Percentiles rank a stretch among this genome's conserved stretches.
Evolutionary conservation across 2,113 vertebrate genomes (phyloP).

Genomic region (Motacilla alba): DNA sequence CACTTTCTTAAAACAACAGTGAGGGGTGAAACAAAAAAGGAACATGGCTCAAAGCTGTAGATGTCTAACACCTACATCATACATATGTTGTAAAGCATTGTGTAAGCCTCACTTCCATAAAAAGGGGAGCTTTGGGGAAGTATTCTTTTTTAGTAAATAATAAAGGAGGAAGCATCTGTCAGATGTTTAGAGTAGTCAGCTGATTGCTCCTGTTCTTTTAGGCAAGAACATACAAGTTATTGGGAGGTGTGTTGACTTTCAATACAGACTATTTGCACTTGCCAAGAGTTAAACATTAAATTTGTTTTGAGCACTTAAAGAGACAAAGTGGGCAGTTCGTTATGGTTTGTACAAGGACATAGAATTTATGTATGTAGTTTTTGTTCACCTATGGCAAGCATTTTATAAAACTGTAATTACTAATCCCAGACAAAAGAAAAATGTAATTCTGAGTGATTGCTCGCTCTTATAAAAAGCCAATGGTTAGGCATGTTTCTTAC

Average conservation of each 20-base stretch:
- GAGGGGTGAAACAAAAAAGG: neutral
- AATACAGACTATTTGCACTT: neutral
- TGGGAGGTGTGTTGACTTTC: neutral
- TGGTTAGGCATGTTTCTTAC: neutral
- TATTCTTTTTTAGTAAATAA: neutral
- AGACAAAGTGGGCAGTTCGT: neutral
- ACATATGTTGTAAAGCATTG: neutral
- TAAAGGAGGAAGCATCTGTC: neutral
- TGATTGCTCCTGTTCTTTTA: neutral
- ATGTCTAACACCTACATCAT: neutral
- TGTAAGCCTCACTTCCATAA: neutral
- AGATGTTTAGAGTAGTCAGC: neutral
- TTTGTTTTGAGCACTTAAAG: neutral
- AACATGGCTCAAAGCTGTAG: neutral
- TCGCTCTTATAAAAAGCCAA: neutral
- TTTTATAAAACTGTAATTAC: neutral
- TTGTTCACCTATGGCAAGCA: neutral
- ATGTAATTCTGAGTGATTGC: neutral
- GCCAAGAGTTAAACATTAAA: neutral
- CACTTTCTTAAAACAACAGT: neutral
- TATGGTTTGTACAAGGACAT: neutral
- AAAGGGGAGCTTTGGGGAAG: neutral
- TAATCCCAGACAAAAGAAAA: neutral
- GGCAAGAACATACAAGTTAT: neutral
- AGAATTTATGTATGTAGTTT: neutral